Evolutionary conservation across 2,113 vertebrate genomes (phyloP).

Genomic region (Pyxicephalus adspersus): DNA sequence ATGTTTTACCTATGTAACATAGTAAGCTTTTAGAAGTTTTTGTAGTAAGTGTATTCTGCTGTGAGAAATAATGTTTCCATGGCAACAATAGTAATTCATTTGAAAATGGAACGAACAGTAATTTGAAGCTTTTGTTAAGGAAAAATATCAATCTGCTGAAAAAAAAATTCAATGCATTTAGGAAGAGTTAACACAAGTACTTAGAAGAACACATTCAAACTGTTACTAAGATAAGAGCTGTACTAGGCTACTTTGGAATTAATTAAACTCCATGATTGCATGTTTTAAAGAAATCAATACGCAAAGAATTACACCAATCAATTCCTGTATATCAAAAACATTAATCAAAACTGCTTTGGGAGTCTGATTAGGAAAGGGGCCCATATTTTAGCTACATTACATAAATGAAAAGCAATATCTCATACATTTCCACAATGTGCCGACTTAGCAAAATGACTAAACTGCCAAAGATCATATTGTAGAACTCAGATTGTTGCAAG

Average conservation of each 20-base stretch:
- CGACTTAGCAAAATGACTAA: constrained; percentile 37
- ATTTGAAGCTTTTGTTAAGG: constrained; percentile 9
- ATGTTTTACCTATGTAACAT: too few relatives aligned
- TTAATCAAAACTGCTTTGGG: constrained; percentile 58
- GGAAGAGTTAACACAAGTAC: constrained; percentile 31
- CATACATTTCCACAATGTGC: constrained; percentile 55
- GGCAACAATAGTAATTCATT: not conserved
- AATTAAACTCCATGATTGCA: constrained; percentile 55
- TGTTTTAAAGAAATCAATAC: constrained; percentile 57
- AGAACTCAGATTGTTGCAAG: constrained; percentile 16
- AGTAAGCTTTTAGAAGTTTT: too few relatives aligned
- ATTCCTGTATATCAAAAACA: constrained; percentile 18
- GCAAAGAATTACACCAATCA: constrained; percentile 59
- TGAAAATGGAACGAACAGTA: not conserved
- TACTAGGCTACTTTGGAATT: constrained; percentile 44
- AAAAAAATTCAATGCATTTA: constrained; percentile 15
- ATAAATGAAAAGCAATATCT: constrained; percentile 56
- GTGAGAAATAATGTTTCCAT: not conserved
- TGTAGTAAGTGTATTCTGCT: too few relatives aligned
- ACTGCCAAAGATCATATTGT: constrained; percentile 18
- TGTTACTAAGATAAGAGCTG: constrained; percentile 41
- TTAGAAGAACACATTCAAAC: constrained; percentile 37
- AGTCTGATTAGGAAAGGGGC: constrained; percentile 45
- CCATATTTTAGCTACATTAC: constrained; percentile 59
- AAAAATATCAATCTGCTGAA: constrained; percentile 17